phyloP scores from a whole-genome alignment of 1,140 invertebrate genomes.

The Brachionus manjavacas region DNA sequence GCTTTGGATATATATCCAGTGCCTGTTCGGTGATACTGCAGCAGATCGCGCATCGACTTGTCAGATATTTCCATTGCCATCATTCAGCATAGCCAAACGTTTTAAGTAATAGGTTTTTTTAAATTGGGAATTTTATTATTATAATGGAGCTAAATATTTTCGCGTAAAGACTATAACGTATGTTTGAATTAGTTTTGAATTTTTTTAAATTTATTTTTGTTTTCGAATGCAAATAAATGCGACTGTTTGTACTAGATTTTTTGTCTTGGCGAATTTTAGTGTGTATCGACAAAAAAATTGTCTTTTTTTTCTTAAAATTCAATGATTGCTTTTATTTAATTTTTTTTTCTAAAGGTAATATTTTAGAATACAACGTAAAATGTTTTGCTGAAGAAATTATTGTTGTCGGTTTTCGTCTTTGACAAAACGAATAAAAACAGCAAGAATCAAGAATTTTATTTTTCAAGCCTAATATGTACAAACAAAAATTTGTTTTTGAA shows the following conservation, averaged over 20 bases:
- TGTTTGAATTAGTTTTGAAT: neutral
- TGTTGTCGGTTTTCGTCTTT: neutral
- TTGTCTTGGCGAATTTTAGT: neutral
- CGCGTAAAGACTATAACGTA: neutral
- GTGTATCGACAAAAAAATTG: neutral
- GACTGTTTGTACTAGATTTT: neutral
- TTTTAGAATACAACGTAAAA: too few species aligned
- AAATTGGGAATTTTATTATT: neutral
- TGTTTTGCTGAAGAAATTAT: too few species aligned
- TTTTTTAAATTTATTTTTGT: neutral
- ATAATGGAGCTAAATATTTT: neutral
- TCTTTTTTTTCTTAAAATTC: too few species aligned
- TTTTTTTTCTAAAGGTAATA: too few species aligned
- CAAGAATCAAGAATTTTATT: neutral
- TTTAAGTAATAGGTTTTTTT: neutral
- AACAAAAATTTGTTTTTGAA: neutral
- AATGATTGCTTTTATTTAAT: too few species aligned
- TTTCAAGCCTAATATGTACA: neutral
- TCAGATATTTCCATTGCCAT: constrained; percentile 29
- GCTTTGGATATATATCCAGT: constrained; percentile 7
- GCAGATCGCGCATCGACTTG: neutral
- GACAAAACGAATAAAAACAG: neutral
- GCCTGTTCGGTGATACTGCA: constrained; percentile 11
- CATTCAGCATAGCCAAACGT: neutral
- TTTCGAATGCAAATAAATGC: neutral